Evolutionary conservation across 2,888 invertebrate species (phyloP).

Genomic region (Phlogophora meticulosa): DNA sequence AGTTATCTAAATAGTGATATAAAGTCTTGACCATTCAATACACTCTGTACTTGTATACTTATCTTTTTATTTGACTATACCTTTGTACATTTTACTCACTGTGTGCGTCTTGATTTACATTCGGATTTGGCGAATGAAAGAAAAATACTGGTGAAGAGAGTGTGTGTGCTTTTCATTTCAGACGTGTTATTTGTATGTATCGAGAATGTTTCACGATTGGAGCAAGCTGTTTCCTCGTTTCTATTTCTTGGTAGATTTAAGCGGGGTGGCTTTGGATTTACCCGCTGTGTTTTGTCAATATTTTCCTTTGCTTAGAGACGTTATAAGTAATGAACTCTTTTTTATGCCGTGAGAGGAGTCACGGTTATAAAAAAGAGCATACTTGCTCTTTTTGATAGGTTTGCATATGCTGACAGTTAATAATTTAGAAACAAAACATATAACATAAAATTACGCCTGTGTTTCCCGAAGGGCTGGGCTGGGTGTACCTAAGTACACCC

Average conservation of each 20-base stretch:
- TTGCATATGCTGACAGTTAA: no score
- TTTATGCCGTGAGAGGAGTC: no score
- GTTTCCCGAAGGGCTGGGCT: no score
- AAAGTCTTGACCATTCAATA: no score
- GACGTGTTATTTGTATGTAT: constrained; percentile 38
- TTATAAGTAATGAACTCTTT: not conserved
- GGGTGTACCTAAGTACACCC: no score
- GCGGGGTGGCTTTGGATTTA: constrained; percentile 9
- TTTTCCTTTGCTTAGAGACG: not conserved
- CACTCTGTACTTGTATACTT: no score
- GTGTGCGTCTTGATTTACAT: constrained; percentile 41
- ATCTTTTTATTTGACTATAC: constrained; percentile 18
- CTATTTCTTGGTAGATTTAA: constrained; percentile 16
- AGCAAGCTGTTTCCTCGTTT: constrained; percentile 27
- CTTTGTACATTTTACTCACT: not conserved
- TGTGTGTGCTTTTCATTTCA: constrained; percentile 49
- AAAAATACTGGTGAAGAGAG: constrained; percentile 25
- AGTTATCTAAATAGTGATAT: no score
- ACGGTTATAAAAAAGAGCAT: no score
- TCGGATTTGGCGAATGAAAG: constrained; percentile 46
- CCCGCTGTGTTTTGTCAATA: not conserved
- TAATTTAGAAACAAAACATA: no score
- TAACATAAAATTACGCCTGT: no score
- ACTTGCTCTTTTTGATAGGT: no score
- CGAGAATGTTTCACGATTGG: constrained; percentile 34